Percentiles rank a stretch among this genome's conserved stretches.
Conservation (phyloP, 2,888 invertebrate species). For the Pantelozetes paolii region DNA sequence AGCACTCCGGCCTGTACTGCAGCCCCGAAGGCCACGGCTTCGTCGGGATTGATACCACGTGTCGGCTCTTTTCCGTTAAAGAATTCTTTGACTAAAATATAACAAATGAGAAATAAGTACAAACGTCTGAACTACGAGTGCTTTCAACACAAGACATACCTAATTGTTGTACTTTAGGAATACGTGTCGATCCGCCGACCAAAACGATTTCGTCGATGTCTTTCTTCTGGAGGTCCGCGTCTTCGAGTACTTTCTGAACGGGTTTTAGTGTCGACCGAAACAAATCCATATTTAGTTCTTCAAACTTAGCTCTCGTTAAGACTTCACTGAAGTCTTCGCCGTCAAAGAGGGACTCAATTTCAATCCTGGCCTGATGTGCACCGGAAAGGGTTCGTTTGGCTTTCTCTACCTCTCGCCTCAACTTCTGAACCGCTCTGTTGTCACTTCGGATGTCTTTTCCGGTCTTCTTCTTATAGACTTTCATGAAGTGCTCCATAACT, state of each 20-base stretch:
- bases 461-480: constrained; percentile 91
- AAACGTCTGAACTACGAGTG: too few species aligned
- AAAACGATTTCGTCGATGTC: constrained; percentile 95
- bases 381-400: too few species aligned
- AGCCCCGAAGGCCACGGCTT: constrained; percentile 98
- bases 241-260: constrained; percentile 91
- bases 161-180: constrained; percentile 87
- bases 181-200: constrained; percentile 97
- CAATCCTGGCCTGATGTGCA: too few species aligned
- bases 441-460: constrained; percentile 91
- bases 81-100: constrained; percentile 72
- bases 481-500: constrained; percentile 80
- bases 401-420: too few species aligned
- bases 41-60: constrained; percentile 97
- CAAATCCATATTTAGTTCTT: constrained; percentile 80
- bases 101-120: too few species aligned
- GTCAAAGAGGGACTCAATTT: too few species aligned
- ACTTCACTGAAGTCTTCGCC: constrained; percentile 85
- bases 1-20: constrained; percentile 93
- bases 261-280: constrained; percentile 82
- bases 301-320: constrained; percentile 92
- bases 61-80: constrained; percentile 98
- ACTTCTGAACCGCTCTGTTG: constrained; percentile 98
- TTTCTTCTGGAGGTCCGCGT: constrained; percentile 82
- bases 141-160: constrained; percentile 87